Percentiles rank a stretch among this genome's conserved stretches.
Evolutionary conservation across 2,113 vertebrate species (phyloP).

Genomic region (Neoarius graeffei): DNA sequence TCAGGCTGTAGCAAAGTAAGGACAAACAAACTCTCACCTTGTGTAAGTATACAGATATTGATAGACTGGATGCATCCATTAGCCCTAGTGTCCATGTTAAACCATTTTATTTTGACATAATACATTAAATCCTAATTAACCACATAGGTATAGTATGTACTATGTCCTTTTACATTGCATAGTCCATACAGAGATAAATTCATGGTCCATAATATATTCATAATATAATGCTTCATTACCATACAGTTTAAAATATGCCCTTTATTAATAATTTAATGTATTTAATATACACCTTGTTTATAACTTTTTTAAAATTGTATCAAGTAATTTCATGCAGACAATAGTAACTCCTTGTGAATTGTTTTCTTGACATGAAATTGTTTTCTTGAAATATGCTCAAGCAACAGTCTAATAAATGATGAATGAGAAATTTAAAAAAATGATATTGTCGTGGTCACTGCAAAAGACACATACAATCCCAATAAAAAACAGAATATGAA

Average conservation of each 20-base stretch:
- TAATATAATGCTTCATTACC: neutral
- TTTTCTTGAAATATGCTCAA: neutral
- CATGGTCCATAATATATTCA: neutral
- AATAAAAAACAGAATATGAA: too few species aligned
- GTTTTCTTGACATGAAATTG: neutral
- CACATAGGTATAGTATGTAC: neutral
- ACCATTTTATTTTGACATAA: neutral
- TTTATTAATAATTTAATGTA: neutral
- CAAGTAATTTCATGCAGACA: neutral
- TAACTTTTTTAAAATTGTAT: neutral
- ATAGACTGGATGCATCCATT: neutral
- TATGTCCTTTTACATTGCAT: neutral
- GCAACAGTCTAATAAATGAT: neutral
- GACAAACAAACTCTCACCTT: neutral
- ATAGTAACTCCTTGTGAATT: neutral
- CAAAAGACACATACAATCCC: neutral
- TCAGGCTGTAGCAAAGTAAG: neutral
- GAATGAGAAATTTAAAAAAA: neutral
- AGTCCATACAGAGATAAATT: neutral
- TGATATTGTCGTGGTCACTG: neutral
- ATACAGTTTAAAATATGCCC: neutral
- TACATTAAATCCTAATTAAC: neutral
- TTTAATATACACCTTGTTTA: neutral
- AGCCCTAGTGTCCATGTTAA: neutral
- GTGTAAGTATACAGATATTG: too few species aligned